Evolutionary conservation across 1,140 invertebrate species (phyloP), one percentile per base, ranked within the genome.

Genomic region (Panulirus ornatus): DNA sequence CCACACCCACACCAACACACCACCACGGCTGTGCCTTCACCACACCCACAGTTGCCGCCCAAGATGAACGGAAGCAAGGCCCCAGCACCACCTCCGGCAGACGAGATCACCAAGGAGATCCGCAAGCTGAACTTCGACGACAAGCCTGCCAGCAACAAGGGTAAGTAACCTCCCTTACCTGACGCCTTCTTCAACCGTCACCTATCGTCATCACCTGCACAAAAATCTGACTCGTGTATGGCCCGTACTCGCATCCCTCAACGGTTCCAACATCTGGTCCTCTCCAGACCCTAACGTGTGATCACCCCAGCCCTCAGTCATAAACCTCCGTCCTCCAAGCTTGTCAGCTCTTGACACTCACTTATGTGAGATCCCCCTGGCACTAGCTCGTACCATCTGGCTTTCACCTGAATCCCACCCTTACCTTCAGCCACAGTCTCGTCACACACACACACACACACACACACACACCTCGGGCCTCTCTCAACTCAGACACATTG

Each of bases 81-180:
- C 16, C 86, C 86, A 36, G 38, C 86, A 51, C 30, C 86, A 40
- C 76, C 86, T 38, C 86, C 86, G 19, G 86, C 58, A 30, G 78
- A 82, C n/a, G 86, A 88, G 78, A 88, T 88, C 42, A 88, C 86
- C 42, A 88, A 88, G 54, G 86, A 88, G 36, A 88, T 88, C 51
- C 54, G 86, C 0, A 88, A 88, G 63, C 42, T 88, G n/a, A 81
- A 40, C 38, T 73, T 88, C 76, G 86, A 88, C 1, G 86, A 88
- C 58, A 81, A 88, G 3, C 2, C 58, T 5, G 34, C 51, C n/a
- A 88, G 22, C 40, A 88, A 78, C 44, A 88, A 75, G 19, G 81
- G 81, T 84, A 3, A 40, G 71, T 34, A 8, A 19, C 11, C 9
- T 40, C 27, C 22, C 6, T 42, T 16, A 19, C 36, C 71, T 34